Percentiles rank a stretch among this genome's conserved stretches.
phyloP scores from a whole-genome alignment of 2,888 invertebrate genomes.

The Cerastoderma edule region DNA sequence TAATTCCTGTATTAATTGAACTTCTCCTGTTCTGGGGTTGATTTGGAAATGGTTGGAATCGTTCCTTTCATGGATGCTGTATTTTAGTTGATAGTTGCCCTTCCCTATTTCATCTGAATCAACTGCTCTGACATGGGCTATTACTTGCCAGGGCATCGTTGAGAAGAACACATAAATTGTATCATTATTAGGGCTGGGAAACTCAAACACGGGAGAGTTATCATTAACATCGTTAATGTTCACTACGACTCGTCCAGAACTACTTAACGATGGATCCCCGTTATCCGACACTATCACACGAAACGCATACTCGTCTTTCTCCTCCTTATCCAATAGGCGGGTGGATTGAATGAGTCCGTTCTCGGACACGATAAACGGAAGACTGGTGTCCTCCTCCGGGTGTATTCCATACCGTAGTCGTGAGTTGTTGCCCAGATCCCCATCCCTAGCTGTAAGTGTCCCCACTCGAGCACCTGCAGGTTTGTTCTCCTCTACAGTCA shows the following conservation, averaged over 20 bases:
- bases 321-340: slow-evolving; percentile 58
- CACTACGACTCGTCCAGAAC: slow-evolving; percentile 55
- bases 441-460: slow-evolving; percentile 47
- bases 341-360: slow-evolving; percentile 62
- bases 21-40: slow-evolving; percentile 67
- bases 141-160: slow-evolving; percentile 65
- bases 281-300: slow-evolving; percentile 60
- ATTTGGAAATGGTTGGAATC: slow-evolving; percentile 68
- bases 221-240: slow-evolving; percentile 79
- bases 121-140: slow-evolving; percentile 69
- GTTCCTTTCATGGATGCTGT: slow-evolving; percentile 78
- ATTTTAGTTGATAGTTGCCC: slow-evolving; percentile 72
- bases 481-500: slow-evolving; percentile 50
- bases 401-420: slow-evolving; percentile 45
- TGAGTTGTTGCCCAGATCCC: slow-evolving; percentile 50
- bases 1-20: slow-evolving; percentile 61
- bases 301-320: slow-evolving; percentile 57
- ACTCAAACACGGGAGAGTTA: slow-evolving; percentile 73
- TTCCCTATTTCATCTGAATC: slow-evolving; percentile 73
- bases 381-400: slow-evolving; percentile 32
- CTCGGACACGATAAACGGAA: slow-evolving; percentile 60
- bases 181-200: slow-evolving; percentile 72
- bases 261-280: slow-evolving; percentile 51
- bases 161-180: slow-evolving; percentile 64
- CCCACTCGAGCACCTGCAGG: slow-evolving; percentile 44